Base-by-base conservation (phyloP, 2,888 invertebrate genomes). In the Apamea anceps region DNA sequence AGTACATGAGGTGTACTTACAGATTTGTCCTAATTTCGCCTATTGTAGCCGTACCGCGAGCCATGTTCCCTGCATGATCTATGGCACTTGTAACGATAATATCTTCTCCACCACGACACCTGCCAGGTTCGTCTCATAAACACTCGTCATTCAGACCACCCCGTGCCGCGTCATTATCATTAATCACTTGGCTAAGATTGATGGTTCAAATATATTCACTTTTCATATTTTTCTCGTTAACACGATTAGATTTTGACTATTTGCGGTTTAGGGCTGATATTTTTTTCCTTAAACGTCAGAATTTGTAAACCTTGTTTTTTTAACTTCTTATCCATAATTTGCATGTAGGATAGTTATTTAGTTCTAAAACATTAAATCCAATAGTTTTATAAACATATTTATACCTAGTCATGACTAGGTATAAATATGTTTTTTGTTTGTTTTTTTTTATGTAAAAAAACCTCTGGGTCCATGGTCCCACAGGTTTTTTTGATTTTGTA, bases 131-230 rank as follows among this genome's bases (percentile, higher is more conserved):
- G 81, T 79, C 80, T 66, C 81, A 83, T 86, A 86, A 88, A 86
- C 91, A 87, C 87, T 88, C 80, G 68, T 85, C 85, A 84, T 85
- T 77, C 82, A 82, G 79, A 88, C 86, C 88, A 87, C 85, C 85
- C 86, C 82, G 76, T 79, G 81, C 75, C 42, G 48, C 72, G 89
- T 85, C 89, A 90, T 90, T 84, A 90, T 88, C 92, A 91, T 92
- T 89, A 90, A 93, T 93, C 87, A 57, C 83, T 74, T 81, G 92
- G 92, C 90, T 87, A 88, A 89, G 92, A 92, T 91, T 87, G 89
- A 93, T 93, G 89, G 80, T 82, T 77, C 78, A 75, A 87, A 87
- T 85, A 87, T 90, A 87, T 88, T 88, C 86, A 85, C 84, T 90
- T 90, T 85, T 89, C 79, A 85, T 88, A 85, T 82, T 90, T 90